These are phyloP conservation scores for Macrophya alboannulata DNA, from an alignment of 2,888 invertebrate species.

Conservation along the genomic window DNA sequence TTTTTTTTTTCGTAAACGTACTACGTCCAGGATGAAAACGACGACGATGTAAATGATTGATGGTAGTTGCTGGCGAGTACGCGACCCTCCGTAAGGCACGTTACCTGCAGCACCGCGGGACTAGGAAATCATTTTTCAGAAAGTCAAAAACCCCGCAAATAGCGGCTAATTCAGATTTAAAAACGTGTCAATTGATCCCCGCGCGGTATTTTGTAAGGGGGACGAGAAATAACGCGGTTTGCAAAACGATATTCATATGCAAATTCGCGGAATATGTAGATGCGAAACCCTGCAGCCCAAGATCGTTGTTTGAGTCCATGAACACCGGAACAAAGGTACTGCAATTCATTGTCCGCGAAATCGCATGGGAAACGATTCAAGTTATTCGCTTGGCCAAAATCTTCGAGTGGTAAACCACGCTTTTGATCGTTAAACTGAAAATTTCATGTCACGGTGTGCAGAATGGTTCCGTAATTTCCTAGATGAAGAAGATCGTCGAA, in stretches of 20 bases:
- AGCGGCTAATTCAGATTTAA: constrained; percentile 21
- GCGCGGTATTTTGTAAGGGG: not conserved
- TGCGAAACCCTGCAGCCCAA: not conserved
- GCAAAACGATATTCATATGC: constrained; percentile 4
- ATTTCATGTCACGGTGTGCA: not conserved
- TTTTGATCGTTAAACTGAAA: constrained; percentile 4
- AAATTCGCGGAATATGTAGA: not conserved
- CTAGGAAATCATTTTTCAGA: constrained; percentile 11
- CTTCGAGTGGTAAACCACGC: constrained; percentile 5
- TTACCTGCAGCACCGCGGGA: not conserved
- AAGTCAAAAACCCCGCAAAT: constrained; percentile 10
- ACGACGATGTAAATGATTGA: constrained; percentile 40
- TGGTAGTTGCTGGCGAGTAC: not conserved
- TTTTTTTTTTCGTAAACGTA: constrained; percentile 13
- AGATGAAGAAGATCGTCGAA: not conserved
- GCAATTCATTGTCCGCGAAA: not conserved
- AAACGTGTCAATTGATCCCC: constrained; percentile 27
- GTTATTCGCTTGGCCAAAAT: not conserved
- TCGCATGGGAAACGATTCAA: constrained; percentile 3
- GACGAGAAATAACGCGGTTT: not conserved
- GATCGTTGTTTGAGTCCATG: not conserved
- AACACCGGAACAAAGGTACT: not conserved
- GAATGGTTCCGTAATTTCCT: not conserved
- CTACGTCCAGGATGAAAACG: not conserved
- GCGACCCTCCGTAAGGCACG: not conserved